Percentiles rank a stretch among this genome's conserved stretches.
These are phyloP conservation scores for Bombus vancouverensis DNA, from an alignment of 1,140 invertebrate genomes.

Conservation along the genomic window DNA sequence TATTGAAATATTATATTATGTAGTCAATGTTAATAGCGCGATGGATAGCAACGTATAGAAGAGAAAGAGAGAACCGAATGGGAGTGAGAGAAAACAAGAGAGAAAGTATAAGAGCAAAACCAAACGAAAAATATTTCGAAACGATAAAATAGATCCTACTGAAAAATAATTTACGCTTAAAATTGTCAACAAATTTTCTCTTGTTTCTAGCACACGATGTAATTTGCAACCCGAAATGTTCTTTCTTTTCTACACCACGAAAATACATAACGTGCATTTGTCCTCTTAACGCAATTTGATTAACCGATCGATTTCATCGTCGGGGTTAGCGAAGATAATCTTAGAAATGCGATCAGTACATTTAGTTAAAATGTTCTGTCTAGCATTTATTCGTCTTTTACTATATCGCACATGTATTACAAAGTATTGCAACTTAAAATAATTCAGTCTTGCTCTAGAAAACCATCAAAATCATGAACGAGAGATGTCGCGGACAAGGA, in stretches of 20 bases:
- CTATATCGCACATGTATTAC: background rate
- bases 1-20: no score
- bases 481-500: background rate
- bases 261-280: background rate
- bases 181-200: background rate
- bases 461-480: no score
- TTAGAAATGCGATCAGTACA: background rate
- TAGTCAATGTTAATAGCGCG: background rate
- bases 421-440: background rate
- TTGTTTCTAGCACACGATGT: background rate
- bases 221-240: background rate
- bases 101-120: background rate
- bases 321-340: no score
- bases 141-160: conserved; percentile 16
- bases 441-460: no score
- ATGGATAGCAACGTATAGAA: background rate
- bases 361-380: background rate
- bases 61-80: conserved; percentile 4
- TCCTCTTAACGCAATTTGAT: background rate
- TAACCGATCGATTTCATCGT: background rate
- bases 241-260: background rate
- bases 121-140: background rate
- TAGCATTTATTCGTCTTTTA: background rate
- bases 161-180: conserved; percentile 48
- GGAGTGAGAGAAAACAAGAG: background rate